Evolutionary conservation across 2,797 vertebrate genomes (phyloP).

Genomic region (Micromesistius poutassou): DNA sequence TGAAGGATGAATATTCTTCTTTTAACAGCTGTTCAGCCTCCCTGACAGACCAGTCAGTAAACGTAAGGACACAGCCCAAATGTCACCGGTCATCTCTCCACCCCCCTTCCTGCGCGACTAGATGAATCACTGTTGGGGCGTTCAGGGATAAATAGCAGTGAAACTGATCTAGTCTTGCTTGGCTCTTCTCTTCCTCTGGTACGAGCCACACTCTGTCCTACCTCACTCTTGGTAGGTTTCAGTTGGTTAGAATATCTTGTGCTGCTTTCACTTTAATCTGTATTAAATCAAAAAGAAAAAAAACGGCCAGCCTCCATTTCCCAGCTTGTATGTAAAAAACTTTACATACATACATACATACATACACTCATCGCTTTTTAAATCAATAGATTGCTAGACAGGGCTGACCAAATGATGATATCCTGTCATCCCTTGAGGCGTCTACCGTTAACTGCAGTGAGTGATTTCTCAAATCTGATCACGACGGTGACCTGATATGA

Average conservation of each 20-base stretch:
- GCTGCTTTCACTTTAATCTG: constrained; percentile 44
- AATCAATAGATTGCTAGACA: not conserved
- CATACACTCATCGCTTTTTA: not conserved
- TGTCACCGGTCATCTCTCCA: constrained; percentile 46
- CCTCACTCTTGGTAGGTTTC: constrained; percentile 22
- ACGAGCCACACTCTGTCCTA: not conserved
- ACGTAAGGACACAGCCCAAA: constrained; percentile 37
- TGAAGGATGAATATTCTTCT: not conserved
- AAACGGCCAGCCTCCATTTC: not conserved
- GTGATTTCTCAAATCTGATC: not conserved
- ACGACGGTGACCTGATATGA: not conserved
- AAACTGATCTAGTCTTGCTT: constrained; percentile 18
- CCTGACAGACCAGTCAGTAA: constrained; percentile 12
- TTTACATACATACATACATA: not conserved
- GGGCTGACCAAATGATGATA: not conserved
- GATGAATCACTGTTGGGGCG: constrained; percentile 48
- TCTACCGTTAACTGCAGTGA: not conserved
- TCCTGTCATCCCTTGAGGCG: not conserved
- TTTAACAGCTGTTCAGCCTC: constrained; percentile 16
- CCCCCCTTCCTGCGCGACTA: constrained; percentile 33
- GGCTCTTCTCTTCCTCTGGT: not conserved
- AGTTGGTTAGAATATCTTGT: constrained; percentile 39
- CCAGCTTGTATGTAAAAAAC: not conserved
- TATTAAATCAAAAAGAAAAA: not conserved
- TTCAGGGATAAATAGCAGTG: constrained; percentile 33